Base-by-base conservation (phyloP, 1,140 invertebrate genomes). In the Drosophila pseudoobscura region DNA sequence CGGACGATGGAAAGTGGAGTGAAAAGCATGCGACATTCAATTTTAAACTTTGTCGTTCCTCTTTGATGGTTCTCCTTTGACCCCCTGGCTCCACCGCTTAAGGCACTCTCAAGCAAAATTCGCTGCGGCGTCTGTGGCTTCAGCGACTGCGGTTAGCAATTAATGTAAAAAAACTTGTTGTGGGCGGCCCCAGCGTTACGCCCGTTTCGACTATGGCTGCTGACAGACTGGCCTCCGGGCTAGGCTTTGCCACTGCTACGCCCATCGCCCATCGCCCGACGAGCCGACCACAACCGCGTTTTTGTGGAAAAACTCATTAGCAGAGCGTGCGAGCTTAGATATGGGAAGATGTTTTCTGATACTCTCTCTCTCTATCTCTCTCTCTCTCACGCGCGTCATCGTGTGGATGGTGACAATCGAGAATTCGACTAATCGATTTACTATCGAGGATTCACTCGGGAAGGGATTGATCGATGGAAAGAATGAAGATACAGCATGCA, bases 271-370 rank as follows among this genome's bases (percentile, higher is more conserved):
- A 20, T 20, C 26, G 53, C n/a, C 15, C 51, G 44, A 69, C 59
- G 46, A 29, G 57, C 51, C 35, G 35, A 65, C 11, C 31, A 26
- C 26, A 43, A 47, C 31, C n/a, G 1, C 15, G 24, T 15, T 41
- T 58, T 71, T 77, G 74, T 29, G 69, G 74, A 52, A 59, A 88
- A 85, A 87, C 74, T 82, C 78, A 85, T 85, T 85, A 87, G 82
- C 74, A 63, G 57, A 9, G 50, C 11, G 39, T 29, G 39, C n/a
- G 43, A 51, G 55, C 53, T n/a, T 26, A 17, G 15, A 44, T 50
- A 24, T 54, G 47, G 31, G 59, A 43, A 54, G 61, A 74, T 55
- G 41, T 59, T 75, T 54, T 43, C 45, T 2, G 5, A 74, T 57
- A 43, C 20, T 13, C 35, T 39, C 11, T 9, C 31, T 29, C 8